These are phyloP conservation scores for Gymnoscopelus microlampas DNA, from an alignment of 2,797 vertebrate genomes.

Conservation along the genomic window DNA sequence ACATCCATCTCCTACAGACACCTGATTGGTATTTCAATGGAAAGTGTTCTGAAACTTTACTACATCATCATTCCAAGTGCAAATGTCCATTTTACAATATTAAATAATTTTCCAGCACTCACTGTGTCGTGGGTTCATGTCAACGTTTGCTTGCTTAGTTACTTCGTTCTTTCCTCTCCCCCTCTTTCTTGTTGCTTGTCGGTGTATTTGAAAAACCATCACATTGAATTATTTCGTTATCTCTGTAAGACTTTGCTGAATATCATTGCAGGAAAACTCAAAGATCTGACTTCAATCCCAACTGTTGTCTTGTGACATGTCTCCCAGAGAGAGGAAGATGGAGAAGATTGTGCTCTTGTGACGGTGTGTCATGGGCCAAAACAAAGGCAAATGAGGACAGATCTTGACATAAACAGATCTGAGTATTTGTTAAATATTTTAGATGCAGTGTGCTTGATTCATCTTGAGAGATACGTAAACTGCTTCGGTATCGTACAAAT, in stretches of 20 bases:
- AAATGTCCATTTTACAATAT: slow-evolving; percentile 24
- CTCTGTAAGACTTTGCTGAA: slow-evolving; percentile 45
- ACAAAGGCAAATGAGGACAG: slow-evolving; percentile 42
- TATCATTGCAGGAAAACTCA: slow-evolving; percentile 50
- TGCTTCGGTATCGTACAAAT: slow-evolving; percentile 33
- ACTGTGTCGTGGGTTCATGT: not conserved
- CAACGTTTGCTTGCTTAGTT: not conserved
- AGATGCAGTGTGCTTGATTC: slow-evolving; percentile 73
- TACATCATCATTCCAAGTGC: not conserved
- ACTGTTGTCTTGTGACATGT: slow-evolving; percentile 27
- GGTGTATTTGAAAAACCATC: slow-evolving; percentile 1
- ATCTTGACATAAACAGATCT: slow-evolving; percentile 67
- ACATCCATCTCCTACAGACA: not conserved
- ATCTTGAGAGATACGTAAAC: slow-evolving; percentile 57
- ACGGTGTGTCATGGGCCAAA: slow-evolving; percentile 41
- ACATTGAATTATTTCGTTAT: not conserved
- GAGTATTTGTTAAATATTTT: slow-evolving; percentile 57
- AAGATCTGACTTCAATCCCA: slow-evolving; percentile 42
- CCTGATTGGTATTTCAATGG: not conserved
- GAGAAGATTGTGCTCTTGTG: slow-evolving; percentile 67
- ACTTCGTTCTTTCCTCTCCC: no score
- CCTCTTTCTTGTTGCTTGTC: no score
- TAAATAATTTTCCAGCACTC: slow-evolving; percentile 14
- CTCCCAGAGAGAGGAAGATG: slow-evolving; percentile 41
- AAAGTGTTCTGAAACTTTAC: not conserved